Conservation (phyloP, 2,113 vertebrate species). For the Paramisgurnus dabryanus region DNA sequence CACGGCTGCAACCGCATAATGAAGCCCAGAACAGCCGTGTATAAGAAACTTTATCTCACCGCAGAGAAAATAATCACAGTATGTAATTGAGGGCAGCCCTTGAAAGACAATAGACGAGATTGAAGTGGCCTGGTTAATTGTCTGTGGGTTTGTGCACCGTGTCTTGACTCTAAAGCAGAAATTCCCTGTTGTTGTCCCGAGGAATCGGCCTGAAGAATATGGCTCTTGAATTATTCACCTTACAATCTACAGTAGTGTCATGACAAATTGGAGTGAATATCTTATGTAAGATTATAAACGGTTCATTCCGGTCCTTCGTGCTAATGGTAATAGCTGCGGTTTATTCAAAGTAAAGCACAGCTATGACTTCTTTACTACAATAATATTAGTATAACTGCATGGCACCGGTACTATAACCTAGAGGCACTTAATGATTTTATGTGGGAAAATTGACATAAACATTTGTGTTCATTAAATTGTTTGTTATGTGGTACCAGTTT, state of each 20-base stretch:
- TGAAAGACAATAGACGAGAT: constrained; percentile 58
- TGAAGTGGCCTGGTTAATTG: constrained; percentile 63
- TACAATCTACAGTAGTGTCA: constrained; percentile 27
- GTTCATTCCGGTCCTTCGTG: too few relatives aligned
- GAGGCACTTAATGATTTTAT: too few relatives aligned
- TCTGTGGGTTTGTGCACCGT: constrained; percentile 56
- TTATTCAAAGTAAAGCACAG: too few relatives aligned
- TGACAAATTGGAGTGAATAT: constrained; percentile 5
- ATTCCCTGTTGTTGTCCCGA: constrained; percentile 35
- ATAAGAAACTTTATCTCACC: constrained; percentile 49
- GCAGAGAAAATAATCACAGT: constrained; percentile 50
- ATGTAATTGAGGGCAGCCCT: constrained; percentile 60
- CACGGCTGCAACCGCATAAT: constrained; percentile 15
- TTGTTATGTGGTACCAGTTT: too few relatives aligned
- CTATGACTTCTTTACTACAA: too few relatives aligned
- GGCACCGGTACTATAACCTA: too few relatives aligned
- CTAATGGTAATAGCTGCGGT: too few relatives aligned
- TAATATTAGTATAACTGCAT: too few relatives aligned
- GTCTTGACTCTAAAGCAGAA: constrained; percentile 48
- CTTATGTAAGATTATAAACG: background rate
- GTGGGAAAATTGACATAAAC: too few relatives aligned
- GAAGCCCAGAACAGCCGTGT: constrained; percentile 29
- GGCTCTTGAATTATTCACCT: constrained; percentile 36
- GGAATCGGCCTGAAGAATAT: constrained; percentile 38
- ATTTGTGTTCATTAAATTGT: too few relatives aligned